These are phyloP conservation scores for Tetraneura akinire DNA, from an alignment of 1,140 invertebrate species.

Conservation along the genomic window DNA sequence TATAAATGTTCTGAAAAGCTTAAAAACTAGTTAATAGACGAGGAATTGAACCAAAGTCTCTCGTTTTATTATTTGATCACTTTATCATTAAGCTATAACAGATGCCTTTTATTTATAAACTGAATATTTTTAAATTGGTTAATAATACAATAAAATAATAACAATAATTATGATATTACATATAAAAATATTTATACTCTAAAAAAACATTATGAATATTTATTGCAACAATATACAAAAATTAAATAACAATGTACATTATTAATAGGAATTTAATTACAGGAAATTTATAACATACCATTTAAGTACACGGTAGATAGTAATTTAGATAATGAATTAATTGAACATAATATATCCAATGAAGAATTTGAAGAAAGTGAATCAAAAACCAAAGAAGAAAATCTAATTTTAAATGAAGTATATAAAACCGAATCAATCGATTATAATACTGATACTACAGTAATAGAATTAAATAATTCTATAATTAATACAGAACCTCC, in stretches of 20 bases:
- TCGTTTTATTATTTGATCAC: too few species aligned
- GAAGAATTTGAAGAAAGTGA: background rate
- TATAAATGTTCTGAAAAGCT: too few species aligned
- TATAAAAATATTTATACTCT: too few species aligned
- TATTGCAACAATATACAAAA: background rate
- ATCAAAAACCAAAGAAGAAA: background rate
- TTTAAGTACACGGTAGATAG: background rate
- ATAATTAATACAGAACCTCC: background rate
- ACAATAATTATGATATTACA: too few species aligned
- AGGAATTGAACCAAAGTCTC: too few species aligned
- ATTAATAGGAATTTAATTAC: background rate
- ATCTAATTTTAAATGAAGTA: background rate
- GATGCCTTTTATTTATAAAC: too few species aligned
- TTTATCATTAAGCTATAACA: too few species aligned
- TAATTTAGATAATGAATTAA: background rate
- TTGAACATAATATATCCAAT: background rate
- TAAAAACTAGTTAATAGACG: too few species aligned
- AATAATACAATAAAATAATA: too few species aligned
- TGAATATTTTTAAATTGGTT: too few species aligned
- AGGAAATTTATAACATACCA: constrained; percentile 2
- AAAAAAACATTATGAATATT: too few species aligned
- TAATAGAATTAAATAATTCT: background rate
- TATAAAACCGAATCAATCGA: too few species aligned
- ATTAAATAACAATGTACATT: background rate
- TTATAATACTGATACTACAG: background rate